Evolutionary conservation across 1,140 invertebrate genomes (phyloP), one percentile per base, ranked within the genome.

Genomic region (Conus ventricosus): DNA sequence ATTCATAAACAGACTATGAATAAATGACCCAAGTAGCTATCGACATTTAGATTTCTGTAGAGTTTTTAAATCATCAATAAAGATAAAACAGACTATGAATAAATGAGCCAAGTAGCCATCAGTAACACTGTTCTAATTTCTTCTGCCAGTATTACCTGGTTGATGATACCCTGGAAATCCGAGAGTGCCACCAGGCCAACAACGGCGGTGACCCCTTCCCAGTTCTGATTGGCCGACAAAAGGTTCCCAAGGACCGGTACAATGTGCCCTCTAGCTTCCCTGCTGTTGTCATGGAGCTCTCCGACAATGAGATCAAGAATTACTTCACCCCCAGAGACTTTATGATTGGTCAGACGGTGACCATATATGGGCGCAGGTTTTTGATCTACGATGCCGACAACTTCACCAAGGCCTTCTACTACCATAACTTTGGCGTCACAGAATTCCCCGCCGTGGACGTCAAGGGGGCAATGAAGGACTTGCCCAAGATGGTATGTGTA

Each of bases 331-430:
- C 97, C 4, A 96, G 95, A 92, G 97, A 98, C 95, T 96, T 98
- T 76, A 96, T 96, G 89, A 96, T 99, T 91, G 98, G 98, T 1
- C 96, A 97, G 0, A 96, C 97, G 1, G 94, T 99, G 0, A 97
- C 97, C 90, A 96, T 98, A 25, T 98, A 98, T 71, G 97, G 97
- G 1, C 96, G 98, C 81, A 95, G 96, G 60, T 97, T 98, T 94
- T 95, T 98, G 1, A 94, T 98, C 5, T 97, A 96, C 89, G 97
- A 98, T 93, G 97, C 97, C 92, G 97, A 98, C 92, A 91, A 96
- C 13, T 98, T 97, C 92, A 98, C 98, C 0, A 96, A 97, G 92
- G 96, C 96, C 88, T 98, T 97, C 94, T 99, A 98, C 94, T 96
- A 97, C 90, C 96, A 96, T 60, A 96, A 96, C 94, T 95, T 94